These are phyloP conservation scores for Drosophila navojoa DNA, from an alignment of 1,140 invertebrate genomes.

Conservation along the genomic window DNA sequence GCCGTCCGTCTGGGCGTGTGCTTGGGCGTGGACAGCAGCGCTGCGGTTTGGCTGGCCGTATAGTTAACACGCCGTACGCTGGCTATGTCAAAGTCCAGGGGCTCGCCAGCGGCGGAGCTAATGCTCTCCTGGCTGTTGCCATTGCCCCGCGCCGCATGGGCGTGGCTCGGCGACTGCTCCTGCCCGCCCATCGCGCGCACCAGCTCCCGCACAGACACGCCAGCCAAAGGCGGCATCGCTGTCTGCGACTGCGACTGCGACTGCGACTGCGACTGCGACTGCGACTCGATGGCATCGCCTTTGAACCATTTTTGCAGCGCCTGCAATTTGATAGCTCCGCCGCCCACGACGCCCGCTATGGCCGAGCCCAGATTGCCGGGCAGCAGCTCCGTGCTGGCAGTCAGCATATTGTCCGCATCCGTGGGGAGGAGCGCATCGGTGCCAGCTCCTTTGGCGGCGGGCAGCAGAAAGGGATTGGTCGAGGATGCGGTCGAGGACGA, in stretches of 20 bases:
- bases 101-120: slow-evolving; percentile 31
- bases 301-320: slow-evolving; percentile 90
- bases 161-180: slow-evolving; percentile 84
- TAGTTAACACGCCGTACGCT: slow-evolving; percentile 71
- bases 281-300: slow-evolving; percentile 85
- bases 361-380: slow-evolving; percentile 74
- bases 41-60: slow-evolving; percentile 73
- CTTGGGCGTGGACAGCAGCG: slow-evolving; percentile 76
- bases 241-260: background rate
- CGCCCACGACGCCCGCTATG: slow-evolving; percentile 84
- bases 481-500: slow-evolving; percentile 83
- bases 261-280: slow-evolving; percentile 1
- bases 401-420: slow-evolving; percentile 23
- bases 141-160: slow-evolving; percentile 86
- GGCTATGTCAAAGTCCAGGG: slow-evolving; percentile 59
- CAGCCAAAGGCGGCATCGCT: slow-evolving; percentile 80
- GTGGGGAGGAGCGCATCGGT: slow-evolving; percentile 55
- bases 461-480: slow-evolving; percentile 87
- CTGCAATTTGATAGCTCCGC: slow-evolving; percentile 86
- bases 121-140: slow-evolving; percentile 84
- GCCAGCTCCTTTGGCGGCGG: slow-evolving; percentile 52
- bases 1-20: slow-evolving; percentile 63
- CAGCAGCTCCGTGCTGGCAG: slow-evolving; percentile 46
- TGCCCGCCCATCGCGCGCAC: slow-evolving; percentile 89
- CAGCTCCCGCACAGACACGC: slow-evolving; percentile 91